Conservation (phyloP, 2,888 invertebrate genomes). For the Ichneumoninae sp. region DNA sequence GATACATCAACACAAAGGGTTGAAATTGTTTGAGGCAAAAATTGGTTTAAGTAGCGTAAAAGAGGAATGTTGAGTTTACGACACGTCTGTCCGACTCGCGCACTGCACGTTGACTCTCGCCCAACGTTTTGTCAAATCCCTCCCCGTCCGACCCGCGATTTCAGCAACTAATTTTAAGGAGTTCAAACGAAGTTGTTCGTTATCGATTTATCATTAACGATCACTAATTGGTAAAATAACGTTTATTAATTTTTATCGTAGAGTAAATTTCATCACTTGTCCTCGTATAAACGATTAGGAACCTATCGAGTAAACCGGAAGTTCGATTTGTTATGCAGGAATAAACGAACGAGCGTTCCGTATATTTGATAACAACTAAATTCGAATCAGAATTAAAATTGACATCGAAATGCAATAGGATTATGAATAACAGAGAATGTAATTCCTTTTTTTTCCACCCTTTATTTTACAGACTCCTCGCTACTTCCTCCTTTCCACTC, state of each 20-base stretch:
- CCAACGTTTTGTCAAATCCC: not conserved
- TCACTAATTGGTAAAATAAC: not conserved
- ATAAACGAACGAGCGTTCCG: not conserved
- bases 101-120: not conserved
- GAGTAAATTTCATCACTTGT: not conserved
- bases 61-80: not conserved
- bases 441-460: constrained; percentile 47
- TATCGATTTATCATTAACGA: not conserved
- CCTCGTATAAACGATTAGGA: constrained; percentile 14
- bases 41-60: not conserved
- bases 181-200: not conserved
- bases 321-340: constrained; percentile 21
- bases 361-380: not conserved
- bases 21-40: not conserved
- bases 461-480: constrained; percentile 67
- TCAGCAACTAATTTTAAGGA: not conserved
- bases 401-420: not conserved
- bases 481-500: constrained; percentile 43
- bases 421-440: not conserved
- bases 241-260: not conserved
- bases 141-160: not conserved
- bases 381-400: not conserved
- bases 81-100: not conserved
- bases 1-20: not conserved
- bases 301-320: not conserved